Evolutionary conservation across 1,140 invertebrate species (phyloP).

Genomic region (Diabrotica virgifera): DNA sequence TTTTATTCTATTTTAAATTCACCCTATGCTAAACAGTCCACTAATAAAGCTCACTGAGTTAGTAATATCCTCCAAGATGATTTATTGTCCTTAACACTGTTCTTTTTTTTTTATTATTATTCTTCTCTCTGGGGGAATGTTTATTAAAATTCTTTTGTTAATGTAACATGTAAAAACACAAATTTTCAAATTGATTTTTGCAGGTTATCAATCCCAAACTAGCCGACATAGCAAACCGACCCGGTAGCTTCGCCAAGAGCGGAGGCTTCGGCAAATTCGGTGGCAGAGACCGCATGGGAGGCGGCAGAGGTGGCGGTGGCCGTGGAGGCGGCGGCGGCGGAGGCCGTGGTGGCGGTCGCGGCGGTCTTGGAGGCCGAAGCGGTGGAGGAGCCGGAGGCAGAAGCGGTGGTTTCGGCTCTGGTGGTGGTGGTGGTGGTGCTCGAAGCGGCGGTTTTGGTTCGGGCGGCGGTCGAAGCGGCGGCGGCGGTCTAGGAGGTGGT

Average conservation of each 20-base stretch:
- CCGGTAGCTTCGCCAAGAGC: conserved; percentile 22
- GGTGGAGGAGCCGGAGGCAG: conserved; percentile 3
- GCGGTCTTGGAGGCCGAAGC: conserved; percentile 22
- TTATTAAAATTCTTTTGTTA: no score
- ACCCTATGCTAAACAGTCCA: no score
- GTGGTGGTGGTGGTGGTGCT: conserved; percentile 26
- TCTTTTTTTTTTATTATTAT: no score
- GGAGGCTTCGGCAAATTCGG: conserved; percentile 14
- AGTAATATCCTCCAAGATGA: no score
- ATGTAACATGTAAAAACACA: no score
- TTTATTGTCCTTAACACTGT: no score
- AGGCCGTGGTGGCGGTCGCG: conserved; percentile 25
- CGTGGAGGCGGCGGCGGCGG: conserved; percentile 24
- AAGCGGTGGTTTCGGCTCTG: conserved; percentile 17
- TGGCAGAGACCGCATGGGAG: conserved; percentile 25
- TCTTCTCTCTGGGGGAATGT: no score
- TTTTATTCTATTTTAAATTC: no score
- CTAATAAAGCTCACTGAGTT: no score
- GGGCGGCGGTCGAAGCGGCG: conserved; percentile 10
- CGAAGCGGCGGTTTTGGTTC: conserved; percentile 30
- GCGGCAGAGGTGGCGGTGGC: conserved; percentile 22
- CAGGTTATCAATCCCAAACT: conserved; percentile 69
- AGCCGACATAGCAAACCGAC: conserved; percentile 50
- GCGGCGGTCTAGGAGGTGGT: conserved; percentile 10
- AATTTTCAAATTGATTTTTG: conserved; percentile 22